phyloP scores from a whole-genome alignment of 2,113 vertebrate genomes.

The Syngnathus typhle region DNA sequence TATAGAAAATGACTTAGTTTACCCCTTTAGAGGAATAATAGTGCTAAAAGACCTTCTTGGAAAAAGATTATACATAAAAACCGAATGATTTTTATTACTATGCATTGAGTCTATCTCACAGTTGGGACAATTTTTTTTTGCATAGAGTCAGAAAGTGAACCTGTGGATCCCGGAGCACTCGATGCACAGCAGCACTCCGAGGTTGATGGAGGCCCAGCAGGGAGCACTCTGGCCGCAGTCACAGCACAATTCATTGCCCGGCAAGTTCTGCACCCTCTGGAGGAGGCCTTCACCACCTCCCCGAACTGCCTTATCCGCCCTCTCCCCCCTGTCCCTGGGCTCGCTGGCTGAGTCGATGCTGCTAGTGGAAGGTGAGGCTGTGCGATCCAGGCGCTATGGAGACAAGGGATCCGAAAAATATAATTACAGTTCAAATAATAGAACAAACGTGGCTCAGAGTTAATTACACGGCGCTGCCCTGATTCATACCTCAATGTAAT shows the following conservation, averaged over 20 bases:
- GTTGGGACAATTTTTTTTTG: no score
- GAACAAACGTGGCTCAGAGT: no score
- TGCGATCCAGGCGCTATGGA: constrained; percentile 85
- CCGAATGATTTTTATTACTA: no score
- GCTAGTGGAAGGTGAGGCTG: constrained; percentile 85
- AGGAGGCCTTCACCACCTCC: constrained; percentile 87
- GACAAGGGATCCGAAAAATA: not conserved
- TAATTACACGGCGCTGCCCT: not conserved
- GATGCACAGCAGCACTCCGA: constrained; percentile 93
- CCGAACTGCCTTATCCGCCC: constrained; percentile 66
- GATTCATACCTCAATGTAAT: constrained; percentile 64
- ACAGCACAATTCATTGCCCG: constrained; percentile 88
- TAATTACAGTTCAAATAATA: not conserved
- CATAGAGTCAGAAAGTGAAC: constrained; percentile 11
- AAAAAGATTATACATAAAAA: no score
- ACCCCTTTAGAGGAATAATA: not conserved
- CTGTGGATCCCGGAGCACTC: constrained; percentile 86
- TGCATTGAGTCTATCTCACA: no score
- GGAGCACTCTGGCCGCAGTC: constrained; percentile 90
- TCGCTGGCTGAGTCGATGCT: constrained; percentile 87
- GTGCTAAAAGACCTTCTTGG: not conserved
- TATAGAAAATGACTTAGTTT: not conserved
- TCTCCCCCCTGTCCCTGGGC: constrained; percentile 77
- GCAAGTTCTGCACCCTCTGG: constrained; percentile 83
- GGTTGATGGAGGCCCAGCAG: constrained; percentile 97